Percentiles rank a stretch among this genome's conserved stretches.
phyloP scores from a whole-genome alignment of 1,140 invertebrate genomes.

The Diachasmimorpha longicaudata region DNA sequence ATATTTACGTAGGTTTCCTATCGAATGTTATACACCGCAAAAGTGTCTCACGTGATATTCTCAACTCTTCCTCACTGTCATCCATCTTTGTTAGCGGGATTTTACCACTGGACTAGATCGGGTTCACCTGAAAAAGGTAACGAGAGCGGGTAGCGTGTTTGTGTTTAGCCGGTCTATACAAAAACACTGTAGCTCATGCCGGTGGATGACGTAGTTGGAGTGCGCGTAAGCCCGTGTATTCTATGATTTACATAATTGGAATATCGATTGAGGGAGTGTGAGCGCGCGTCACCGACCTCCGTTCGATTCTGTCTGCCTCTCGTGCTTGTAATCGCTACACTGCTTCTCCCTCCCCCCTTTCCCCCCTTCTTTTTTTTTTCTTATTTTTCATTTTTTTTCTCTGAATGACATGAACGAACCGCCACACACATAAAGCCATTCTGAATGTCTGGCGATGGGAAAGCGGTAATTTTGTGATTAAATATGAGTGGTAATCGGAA shows the following conservation, averaged over 20 bases:
- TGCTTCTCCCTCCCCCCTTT: background rate
- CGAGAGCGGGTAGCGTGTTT: background rate
- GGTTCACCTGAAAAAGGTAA: background rate
- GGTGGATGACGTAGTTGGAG: slow-evolving; percentile 5
- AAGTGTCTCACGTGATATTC: background rate
- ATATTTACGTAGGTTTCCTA: too few relatives aligned
- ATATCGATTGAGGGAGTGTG: slow-evolving; percentile 21
- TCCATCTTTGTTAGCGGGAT: background rate
- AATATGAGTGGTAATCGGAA: too few relatives aligned
- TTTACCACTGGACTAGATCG: background rate
- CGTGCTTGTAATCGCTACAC: background rate
- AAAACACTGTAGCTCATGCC: background rate
- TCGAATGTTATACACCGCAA: background rate
- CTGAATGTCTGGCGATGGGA: too few relatives aligned
- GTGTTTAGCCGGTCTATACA: background rate
- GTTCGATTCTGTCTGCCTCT: background rate
- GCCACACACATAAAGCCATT: too few relatives aligned
- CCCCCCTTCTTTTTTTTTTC: background rate
- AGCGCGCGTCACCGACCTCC: slow-evolving; percentile 17
- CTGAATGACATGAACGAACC: too few relatives aligned
- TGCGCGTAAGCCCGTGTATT: slow-evolving; percentile 20
- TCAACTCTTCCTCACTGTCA: background rate
- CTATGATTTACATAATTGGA: slow-evolving; percentile 26
- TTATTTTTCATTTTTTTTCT: background rate
- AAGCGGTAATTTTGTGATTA: too few relatives aligned